These are phyloP conservation scores for Zosterops pallidus DNA, from an alignment of 2,113 vertebrate genomes.

Conservation along the genomic window DNA sequence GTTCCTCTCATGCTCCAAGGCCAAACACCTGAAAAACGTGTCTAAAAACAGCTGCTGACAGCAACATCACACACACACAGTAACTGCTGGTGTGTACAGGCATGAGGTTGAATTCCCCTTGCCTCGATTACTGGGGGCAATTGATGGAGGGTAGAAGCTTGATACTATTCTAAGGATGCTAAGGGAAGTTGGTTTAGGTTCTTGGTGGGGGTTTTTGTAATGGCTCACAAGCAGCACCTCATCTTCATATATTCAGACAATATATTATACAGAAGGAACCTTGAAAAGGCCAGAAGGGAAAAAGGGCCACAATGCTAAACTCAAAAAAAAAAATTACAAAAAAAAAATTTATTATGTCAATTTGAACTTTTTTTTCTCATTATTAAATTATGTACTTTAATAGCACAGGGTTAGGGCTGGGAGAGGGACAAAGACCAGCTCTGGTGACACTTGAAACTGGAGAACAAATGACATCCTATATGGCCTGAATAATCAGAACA, in stretches of 20 bases:
- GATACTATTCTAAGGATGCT: neutral
- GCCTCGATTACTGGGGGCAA: neutral
- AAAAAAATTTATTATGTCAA: neutral
- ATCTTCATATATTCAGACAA: neutral
- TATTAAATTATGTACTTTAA: neutral
- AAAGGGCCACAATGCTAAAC: neutral
- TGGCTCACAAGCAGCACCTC: neutral
- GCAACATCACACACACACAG: neutral
- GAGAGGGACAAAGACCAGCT: neutral
- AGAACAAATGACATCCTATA: neutral
- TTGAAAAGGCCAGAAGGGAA: neutral
- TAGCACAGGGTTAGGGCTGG: neutral
- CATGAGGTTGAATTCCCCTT: fast-evolving
- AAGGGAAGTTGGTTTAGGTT: neutral
- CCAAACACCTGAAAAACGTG: fast-evolving
- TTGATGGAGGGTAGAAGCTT: neutral
- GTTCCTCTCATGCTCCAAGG: neutral
- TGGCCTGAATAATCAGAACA: neutral
- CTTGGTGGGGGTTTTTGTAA: neutral
- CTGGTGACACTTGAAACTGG: neutral
- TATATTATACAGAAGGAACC: neutral
- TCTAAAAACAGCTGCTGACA: neutral
- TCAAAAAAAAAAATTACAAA: neutral
- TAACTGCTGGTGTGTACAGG: neutral
- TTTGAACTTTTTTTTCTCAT: neutral